These are phyloP conservation scores for Aspidapion aeneum DNA, from an alignment of 2,888 invertebrate species.

Conservation along the genomic window DNA sequence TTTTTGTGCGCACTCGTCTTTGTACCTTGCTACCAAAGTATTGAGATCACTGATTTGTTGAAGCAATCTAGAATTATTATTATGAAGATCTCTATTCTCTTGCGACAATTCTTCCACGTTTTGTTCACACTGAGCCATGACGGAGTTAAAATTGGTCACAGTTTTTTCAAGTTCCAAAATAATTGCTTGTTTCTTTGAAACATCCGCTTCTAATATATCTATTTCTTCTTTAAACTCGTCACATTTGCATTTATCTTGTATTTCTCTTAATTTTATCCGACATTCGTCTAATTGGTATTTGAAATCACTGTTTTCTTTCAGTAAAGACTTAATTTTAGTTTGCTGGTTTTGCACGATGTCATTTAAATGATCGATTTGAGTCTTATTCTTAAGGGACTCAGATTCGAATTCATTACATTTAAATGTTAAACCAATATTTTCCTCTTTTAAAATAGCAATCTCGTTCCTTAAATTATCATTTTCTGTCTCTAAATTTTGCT, in stretches of 20 bases:
- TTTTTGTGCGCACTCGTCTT: not conserved
- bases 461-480: not conserved
- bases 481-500: not conserved
- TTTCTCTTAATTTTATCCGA: slow-evolving; percentile 9
- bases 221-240: slow-evolving; percentile 6
- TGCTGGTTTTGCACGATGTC: not conserved
- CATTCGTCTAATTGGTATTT: slow-evolving; percentile 11
- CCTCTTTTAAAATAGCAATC: not conserved
- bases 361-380: slow-evolving; percentile 1
- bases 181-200: slow-evolving; percentile 20
- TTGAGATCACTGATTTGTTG: not conserved
- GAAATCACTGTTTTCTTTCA: slow-evolving; percentile 11
- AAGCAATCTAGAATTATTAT: slow-evolving; percentile 1
- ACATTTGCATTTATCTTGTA: slow-evolving; percentile 16
- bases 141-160: slow-evolving; percentile 16
- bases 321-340: slow-evolving; percentile 8
- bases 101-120: slow-evolving; percentile 9
- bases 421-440: not conserved
- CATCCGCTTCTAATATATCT: slow-evolving; percentile 19
- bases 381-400: not conserved
- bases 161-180: slow-evolving; percentile 20
- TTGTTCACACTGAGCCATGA: slow-evolving; percentile 18
- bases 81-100: slow-evolving; percentile 15
- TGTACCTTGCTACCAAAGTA: not conserved
- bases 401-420: not conserved